Percentiles rank a stretch among this genome's conserved stretches.
phyloP scores from a whole-genome alignment of 2,888 invertebrate genomes.

The Drosophila atripex region DNA sequence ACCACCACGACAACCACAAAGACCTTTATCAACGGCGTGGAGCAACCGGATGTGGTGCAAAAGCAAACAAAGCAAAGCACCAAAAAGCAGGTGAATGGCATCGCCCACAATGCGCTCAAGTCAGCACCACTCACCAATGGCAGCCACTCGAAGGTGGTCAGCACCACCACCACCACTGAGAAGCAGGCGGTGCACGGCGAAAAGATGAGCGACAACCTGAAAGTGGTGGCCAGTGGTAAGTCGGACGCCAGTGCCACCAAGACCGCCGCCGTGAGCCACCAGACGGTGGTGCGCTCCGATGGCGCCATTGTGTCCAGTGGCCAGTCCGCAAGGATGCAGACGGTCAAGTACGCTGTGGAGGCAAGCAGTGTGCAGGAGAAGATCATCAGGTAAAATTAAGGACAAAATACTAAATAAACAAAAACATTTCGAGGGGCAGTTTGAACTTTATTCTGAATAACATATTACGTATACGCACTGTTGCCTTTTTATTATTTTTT shows the following conservation, averaged over 20 bases:
- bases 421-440: background rate
- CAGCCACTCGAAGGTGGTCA: constrained; percentile 11
- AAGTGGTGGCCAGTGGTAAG: constrained; percentile 61
- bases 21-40: constrained; percentile 25
- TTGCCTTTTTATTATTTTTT: too few species aligned
- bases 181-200: constrained; percentile 60
- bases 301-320: constrained; percentile 74
- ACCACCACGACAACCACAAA: constrained; percentile 44
- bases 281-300: constrained; percentile 64
- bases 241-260: constrained; percentile 70
- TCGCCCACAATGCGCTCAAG: background rate
- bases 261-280: constrained; percentile 49
- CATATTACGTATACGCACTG: too few species aligned
- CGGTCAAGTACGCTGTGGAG: constrained; percentile 86
- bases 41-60: constrained; percentile 28
- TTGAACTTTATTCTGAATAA: too few species aligned
- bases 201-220: constrained; percentile 57
- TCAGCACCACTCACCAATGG: constrained; percentile 33
- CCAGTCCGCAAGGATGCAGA: constrained; percentile 80
- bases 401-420: too few species aligned
- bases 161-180: constrained; percentile 57
- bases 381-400: constrained; percentile 81
- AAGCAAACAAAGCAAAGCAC: constrained; percentile 12
- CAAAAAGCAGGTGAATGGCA: constrained; percentile 36
- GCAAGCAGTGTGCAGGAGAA: constrained; percentile 85